phyloP scores from a whole-genome alignment of 2,797 vertebrate genomes.

The Rhinatrema bivittatum region DNA sequence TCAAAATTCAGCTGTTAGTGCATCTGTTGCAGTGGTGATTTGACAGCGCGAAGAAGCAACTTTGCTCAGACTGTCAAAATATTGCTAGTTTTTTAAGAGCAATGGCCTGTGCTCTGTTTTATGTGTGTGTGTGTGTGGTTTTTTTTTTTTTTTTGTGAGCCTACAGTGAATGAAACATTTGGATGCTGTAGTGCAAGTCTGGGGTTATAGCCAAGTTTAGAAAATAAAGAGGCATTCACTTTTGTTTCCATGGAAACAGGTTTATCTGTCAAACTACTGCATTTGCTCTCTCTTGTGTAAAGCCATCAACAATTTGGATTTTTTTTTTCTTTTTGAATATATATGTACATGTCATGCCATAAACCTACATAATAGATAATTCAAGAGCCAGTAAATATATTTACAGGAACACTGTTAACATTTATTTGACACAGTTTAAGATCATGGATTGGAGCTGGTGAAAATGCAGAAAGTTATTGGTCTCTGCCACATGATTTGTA shows the following conservation, averaged over 20 bases:
- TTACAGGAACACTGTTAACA: not conserved
- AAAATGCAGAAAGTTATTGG: not conserved
- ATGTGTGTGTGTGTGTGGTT: too few relatives aligned
- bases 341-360: too few relatives aligned
- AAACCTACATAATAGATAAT: not conserved
- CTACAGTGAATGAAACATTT: conserved; percentile 20
- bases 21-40: too few relatives aligned
- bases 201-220: conserved; percentile 21
- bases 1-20: too few relatives aligned
- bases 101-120: not conserved
- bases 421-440: conserved; percentile 7
- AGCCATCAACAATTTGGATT: conserved; percentile 3
- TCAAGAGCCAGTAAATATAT: not conserved
- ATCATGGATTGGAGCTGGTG: conserved; percentile 6
- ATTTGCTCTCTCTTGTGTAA: not conserved
- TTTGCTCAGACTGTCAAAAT: not conserved
- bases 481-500: not conserved
- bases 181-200: conserved; percentile 13
- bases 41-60: too few relatives aligned
- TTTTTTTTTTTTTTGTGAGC: too few relatives aligned
- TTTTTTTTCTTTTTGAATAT: not conserved
- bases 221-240: conserved; percentile 19
- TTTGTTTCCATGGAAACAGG: conserved; percentile 17
- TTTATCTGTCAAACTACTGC: conserved; percentile 11
- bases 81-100: not conserved